These are phyloP conservation scores for Alaudala cheleensis DNA, from an alignment of 2,113 vertebrate species.

Conservation along the genomic window DNA sequence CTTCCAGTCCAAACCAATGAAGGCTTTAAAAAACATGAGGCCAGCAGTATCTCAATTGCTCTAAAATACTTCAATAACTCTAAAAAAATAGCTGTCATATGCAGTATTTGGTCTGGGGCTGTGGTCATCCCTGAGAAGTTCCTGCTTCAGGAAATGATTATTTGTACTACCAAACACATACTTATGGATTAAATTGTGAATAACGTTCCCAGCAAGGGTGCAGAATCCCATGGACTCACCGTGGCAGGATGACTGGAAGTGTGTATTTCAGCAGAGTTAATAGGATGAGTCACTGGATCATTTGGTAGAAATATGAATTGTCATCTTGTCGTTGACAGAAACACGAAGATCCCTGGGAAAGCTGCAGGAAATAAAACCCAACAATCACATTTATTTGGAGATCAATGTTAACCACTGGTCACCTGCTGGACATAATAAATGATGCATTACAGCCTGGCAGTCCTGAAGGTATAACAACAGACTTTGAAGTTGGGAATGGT, in stretches of 20 bases:
- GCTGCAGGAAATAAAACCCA: constrained; percentile 16
- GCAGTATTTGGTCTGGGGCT: not conserved
- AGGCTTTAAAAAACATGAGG: not conserved
- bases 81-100: not conserved
- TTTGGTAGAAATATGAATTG: constrained; percentile 79
- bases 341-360: constrained; percentile 47
- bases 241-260: constrained; percentile 25
- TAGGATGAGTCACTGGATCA: constrained; percentile 80
- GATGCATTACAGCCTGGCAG: not conserved
- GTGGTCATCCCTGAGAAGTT: not conserved
- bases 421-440: constrained; percentile 40
- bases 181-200: not conserved
- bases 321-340: constrained; percentile 81
- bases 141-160: not conserved
- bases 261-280: constrained; percentile 72
- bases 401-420: constrained; percentile 20
- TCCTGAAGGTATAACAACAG: not conserved
- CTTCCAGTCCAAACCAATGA: not conserved
- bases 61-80: not conserved
- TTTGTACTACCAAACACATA: not conserved
- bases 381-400: constrained; percentile 8
- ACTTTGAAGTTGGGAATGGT: not conserved
- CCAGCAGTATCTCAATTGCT: not conserved
- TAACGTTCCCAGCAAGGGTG: not conserved
- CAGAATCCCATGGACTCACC: constrained; percentile 35